Evolutionary conservation across 1,140 invertebrate genomes (phyloP), one percentile per base, ranked within the genome.

Genomic region (Cecropterus lyciades): DNA sequence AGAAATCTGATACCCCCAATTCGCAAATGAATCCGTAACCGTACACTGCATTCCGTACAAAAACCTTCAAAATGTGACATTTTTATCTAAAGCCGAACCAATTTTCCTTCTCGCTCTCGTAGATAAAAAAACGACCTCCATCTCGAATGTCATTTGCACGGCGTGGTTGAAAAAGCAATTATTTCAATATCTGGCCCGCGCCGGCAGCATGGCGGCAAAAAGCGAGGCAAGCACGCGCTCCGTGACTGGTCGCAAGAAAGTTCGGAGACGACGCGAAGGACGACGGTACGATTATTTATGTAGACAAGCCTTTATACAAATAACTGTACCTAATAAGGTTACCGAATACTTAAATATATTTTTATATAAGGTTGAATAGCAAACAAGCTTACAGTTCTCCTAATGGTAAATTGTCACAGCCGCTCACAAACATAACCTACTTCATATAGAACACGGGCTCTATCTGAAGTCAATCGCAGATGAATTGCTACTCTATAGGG

Each of bases 91-190:
- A 82, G 81, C 73, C 73, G 78, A 79, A 77, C 73, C 74, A 84
- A 87, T 89, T 85, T 84, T 87, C 78, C 80, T 80, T 82, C 79
- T 82, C 73, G 79, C 75, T 80, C 71, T n/a, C n/a, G n/a, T 81
- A 69, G 69, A 52, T 20, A 52, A 77, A 82, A 89, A 91, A 90
- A 89, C 84, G 89, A 84, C 86, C 85, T 91, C 86, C 85, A 88
- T 89, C 81, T 87, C 86, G 89, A 90, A 91, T 90, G 89, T 90
- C 89, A 90, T 91, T 91, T 91, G 89, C 87, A 89, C 87, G 86
- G 82, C 86, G 89, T 90, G 87, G 87, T 88, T 84, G 85, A 89
- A 92, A 91, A 92, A 92, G 89, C 85, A 91, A 91, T 91, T 91
- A 90, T 89, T 91, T 86, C 87, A 89, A 91, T 89, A 91, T 84